Base-by-base conservation (phyloP, 1,140 invertebrate species). In the Mylabris phalerata region DNA sequence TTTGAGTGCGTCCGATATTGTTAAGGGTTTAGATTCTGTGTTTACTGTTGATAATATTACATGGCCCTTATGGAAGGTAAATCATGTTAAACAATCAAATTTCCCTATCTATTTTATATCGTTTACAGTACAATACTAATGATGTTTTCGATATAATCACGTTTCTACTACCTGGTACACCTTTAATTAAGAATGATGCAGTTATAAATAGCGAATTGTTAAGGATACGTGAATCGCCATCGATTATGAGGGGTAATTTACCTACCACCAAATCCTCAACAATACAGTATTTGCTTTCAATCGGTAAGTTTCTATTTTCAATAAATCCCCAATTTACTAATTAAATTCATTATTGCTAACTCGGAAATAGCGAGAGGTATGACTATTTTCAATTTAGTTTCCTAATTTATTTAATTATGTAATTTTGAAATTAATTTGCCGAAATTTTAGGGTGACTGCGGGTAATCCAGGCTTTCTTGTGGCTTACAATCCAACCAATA, bases 81-180 rank as follows among this genome's bases (percentile, higher is more conserved):
- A 32, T 32, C 19, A 32, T 32, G 7, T 7, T 32, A 4, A 32
- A 32, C 19, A 19, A 19, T 19, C 1, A 19, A 19, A 19, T 19
- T 19, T 19, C 61, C 60, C 4, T 11, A 46, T 11, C 40, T 13
- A 11, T 49, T 57, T 48, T 48, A 19, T 26, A 39, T 51, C 45
- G 7, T 32, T 32, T 32, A 32, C 32, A 32, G 32, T 32, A 32
- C 7, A 32, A 27, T 61, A 75, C 67, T 40, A 48, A 55, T 4
- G 76, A 79, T 46, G 69, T 80, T 9, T 73, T 87, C 0, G 80
- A 84, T 50, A 82, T 84, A 39, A 78, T 92, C 62, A 80, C 82
- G 5, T 77, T 89, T 57, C 71, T 92, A 10, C 70, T 92, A 42
- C 86, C 86, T 1, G 90, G 89, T 2, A 86, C 87, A 1, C 82